phyloP scores from a whole-genome alignment of 2,113 vertebrate species.

The Ceyx melanurus region DNA sequence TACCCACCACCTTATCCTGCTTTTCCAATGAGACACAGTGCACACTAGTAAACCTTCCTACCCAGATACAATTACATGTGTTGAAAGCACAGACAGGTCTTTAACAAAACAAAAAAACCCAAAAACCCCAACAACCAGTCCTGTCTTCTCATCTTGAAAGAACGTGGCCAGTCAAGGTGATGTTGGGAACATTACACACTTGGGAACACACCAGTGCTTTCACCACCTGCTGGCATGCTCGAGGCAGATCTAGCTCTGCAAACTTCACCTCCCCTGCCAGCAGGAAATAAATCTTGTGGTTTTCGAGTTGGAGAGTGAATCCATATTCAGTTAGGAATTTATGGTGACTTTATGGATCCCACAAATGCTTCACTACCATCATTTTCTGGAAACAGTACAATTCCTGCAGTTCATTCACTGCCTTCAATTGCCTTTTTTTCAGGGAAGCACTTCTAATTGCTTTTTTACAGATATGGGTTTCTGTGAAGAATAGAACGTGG shows the following conservation, averaged over 20 bases:
- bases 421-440: conserved; percentile 39
- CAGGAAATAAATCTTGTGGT: conserved; percentile 66
- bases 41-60: background rate
- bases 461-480: conserved; percentile 57
- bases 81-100: background rate
- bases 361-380: conserved; percentile 68
- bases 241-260: background rate
- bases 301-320: conserved; percentile 66
- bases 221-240: conserved; percentile 49
- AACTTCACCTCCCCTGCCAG: conserved; percentile 48
- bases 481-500: conserved; percentile 48
- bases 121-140: background rate
- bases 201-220: background rate
- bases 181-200: background rate
- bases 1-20: background rate
- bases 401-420: conserved; percentile 63
- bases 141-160: background rate
- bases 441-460: conserved; percentile 60
- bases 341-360: conserved; percentile 70
- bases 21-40: background rate
- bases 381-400: conserved; percentile 65
- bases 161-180: background rate
- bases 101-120: background rate
- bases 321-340: conserved; percentile 71
- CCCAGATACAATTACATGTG: too few relatives aligned